These are phyloP conservation scores for Parazoanthus swiftii DNA, from an alignment of 92 coral and sea anemone species.

Conservation along the genomic window DNA sequence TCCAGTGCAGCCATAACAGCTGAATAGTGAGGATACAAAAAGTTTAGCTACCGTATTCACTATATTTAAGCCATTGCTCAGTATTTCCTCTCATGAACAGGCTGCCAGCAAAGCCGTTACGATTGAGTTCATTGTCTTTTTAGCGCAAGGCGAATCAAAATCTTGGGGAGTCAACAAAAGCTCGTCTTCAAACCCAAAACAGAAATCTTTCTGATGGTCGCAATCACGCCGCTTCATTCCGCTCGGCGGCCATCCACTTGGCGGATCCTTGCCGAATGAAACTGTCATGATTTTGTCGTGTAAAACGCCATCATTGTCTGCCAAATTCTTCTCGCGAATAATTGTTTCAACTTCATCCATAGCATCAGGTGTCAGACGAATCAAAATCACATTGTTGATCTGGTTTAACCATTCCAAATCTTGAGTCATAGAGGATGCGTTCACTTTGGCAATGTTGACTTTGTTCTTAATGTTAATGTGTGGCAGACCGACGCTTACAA, in stretches of 20 bases:
- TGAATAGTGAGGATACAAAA: not conserved
- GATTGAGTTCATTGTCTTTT: conserved; percentile 62
- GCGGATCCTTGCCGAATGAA: conserved; percentile 68
- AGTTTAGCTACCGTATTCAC: not conserved
- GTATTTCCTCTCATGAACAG: not conserved
- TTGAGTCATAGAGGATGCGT: conserved; percentile 25
- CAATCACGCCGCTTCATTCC: conserved; percentile 52
- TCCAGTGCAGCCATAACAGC: not conserved
- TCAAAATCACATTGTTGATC: conserved; percentile 72
- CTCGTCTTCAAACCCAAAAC: conserved; percentile 60
- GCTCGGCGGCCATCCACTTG: conserved; percentile 81
- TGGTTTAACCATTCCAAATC: conserved; percentile 75
- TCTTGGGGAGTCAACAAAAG: conserved; percentile 43
- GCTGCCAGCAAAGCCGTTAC: conserved; percentile 79
- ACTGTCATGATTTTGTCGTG: conserved; percentile 76
- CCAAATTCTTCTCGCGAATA: conserved; percentile 59
- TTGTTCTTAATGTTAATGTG: conserved; percentile 23
- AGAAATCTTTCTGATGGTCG: conserved; percentile 61
- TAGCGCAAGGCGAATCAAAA: conserved; percentile 52
- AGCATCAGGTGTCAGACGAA: conserved; percentile 77
- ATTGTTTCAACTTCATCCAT: conserved; percentile 55
- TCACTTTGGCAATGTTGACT: conserved; percentile 21
- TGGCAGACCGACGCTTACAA: conserved; percentile 40
- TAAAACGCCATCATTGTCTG: conserved; percentile 63
- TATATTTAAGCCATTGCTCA: not conserved